Evolutionary conservation across 2,113 vertebrate species (phyloP).

Genomic region (Mastomys coucha): DNA sequence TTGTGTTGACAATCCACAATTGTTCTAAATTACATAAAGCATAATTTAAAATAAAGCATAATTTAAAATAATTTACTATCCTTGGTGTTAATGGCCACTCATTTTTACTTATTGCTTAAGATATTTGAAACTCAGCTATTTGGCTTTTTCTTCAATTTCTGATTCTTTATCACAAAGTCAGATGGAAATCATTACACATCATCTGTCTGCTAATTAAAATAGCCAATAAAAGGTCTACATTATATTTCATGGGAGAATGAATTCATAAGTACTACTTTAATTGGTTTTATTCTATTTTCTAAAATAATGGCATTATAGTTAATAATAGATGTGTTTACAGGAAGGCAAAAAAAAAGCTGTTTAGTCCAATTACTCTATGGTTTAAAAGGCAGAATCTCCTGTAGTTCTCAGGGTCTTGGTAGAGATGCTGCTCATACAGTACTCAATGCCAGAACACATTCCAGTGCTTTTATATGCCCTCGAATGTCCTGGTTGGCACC

Average conservation of each 20-base stretch:
- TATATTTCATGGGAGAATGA: slow-evolving; percentile 7
- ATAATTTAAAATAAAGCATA: not conserved
- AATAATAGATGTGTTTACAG: not conserved
- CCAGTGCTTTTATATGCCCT: not conserved
- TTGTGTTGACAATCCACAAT: not conserved
- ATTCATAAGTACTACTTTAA: slow-evolving; percentile 14
- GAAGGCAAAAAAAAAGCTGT: not conserved
- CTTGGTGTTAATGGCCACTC: not conserved
- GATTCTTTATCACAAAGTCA: not conserved
- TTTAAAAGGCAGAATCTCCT: not conserved
- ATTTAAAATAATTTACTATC: not conserved
- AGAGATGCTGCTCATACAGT: not conserved
- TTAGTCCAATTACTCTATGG: not conserved
- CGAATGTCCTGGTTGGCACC: not conserved
- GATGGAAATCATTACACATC: not conserved
- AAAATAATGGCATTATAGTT: not conserved
- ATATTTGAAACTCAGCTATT: not conserved
- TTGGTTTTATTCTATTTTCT: not conserved
- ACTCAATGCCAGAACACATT: accelerated
- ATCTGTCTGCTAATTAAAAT: not conserved
- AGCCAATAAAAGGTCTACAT: slow-evolving; percentile 2
- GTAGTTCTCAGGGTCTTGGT: not conserved
- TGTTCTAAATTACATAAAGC: not conserved
- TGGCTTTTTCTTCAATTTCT: not conserved
- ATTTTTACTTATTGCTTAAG: slow-evolving; percentile 30